Conservation (phyloP, 2,888 invertebrate species). For the Ellobium chinense region DNA sequence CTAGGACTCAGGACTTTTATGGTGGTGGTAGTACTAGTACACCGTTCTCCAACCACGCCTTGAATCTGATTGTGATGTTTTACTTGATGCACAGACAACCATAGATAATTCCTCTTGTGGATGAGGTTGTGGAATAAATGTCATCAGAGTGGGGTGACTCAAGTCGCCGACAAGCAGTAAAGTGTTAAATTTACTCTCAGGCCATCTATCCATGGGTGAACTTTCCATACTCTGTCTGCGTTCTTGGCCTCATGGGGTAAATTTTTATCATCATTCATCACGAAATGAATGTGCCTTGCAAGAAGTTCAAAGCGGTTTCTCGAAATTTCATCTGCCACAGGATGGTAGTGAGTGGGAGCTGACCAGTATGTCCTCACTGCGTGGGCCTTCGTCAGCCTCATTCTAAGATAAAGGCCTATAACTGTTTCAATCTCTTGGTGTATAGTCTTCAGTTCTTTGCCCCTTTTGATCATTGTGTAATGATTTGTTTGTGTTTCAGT, state of each 20-base stretch:
- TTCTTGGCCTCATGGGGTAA: background rate
- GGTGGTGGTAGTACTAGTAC: conserved; percentile 63
- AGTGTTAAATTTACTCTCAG: background rate
- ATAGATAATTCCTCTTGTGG: conserved; percentile 48
- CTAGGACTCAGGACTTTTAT: conserved; percentile 65
- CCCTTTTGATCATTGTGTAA: background rate
- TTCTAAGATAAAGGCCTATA: conserved; percentile 49
- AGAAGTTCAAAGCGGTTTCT: conserved; percentile 49
- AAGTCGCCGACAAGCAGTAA: too few species aligned
- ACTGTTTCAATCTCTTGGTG: conserved; percentile 45
- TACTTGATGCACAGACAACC: conserved; percentile 68
- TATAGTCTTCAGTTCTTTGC: conserved; percentile 31
- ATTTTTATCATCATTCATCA: conserved; percentile 33
- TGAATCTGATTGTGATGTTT: conserved; percentile 69
- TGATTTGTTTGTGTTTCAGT: background rate
- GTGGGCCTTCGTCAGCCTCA: conserved; percentile 51
- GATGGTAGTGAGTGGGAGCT: conserved; percentile 32
- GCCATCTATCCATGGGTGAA: background rate
- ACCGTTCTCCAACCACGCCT: conserved; percentile 71
- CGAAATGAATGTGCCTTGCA: conserved; percentile 41
- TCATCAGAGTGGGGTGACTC: too few species aligned
- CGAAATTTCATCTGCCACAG: conserved; percentile 47
- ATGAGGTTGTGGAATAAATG: conserved; percentile 10
- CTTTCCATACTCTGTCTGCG: conserved; percentile 7
- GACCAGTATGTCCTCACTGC: conserved; percentile 46